Percentiles rank a stretch among this genome's conserved stretches.
phyloP scores from a whole-genome alignment of 2,797 vertebrate genomes.

The Myotis vivesi region DNA sequence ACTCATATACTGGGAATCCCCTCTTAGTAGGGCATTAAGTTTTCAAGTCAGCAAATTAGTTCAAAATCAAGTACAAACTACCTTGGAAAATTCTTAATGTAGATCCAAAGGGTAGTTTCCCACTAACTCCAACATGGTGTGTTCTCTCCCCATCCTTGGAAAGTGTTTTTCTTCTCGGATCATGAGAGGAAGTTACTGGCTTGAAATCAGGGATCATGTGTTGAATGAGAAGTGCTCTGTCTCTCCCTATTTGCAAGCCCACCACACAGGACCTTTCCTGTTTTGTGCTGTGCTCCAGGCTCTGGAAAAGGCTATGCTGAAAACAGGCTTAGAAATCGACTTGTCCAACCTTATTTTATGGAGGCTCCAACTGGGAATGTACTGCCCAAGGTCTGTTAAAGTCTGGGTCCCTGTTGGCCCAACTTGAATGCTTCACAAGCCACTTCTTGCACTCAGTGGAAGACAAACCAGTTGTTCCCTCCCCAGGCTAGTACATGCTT shows the following conservation, averaged over 20 bases:
- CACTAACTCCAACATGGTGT: not conserved
- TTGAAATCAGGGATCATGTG: not conserved
- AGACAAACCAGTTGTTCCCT: not conserved
- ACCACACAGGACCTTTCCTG: not conserved
- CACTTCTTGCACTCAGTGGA: not conserved
- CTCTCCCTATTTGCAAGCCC: not conserved
- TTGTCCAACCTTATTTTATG: not conserved
- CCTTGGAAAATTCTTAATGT: not conserved
- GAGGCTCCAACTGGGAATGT: not conserved
- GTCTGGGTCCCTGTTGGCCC: not conserved
- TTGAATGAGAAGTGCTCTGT: not conserved
- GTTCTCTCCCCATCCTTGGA: not conserved
- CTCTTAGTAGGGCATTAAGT: not conserved
- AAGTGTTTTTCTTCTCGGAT: not conserved
- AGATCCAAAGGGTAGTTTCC: not conserved
- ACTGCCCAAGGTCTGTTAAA: not conserved
- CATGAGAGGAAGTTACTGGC: not conserved
- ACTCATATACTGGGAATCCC: not conserved
- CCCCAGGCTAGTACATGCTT: not conserved
- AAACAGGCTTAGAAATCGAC: not conserved
- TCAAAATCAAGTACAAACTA: not conserved
- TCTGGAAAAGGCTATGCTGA: not conserved
- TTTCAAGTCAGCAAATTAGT: not conserved
- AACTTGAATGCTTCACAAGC: not conserved
- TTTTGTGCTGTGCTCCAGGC: too few species aligned